Percentiles rank a stretch among this genome's conserved stretches.
Evolutionary conservation across 2,888 invertebrate genomes (phyloP).

Genomic region (Tanypteryx hageni): DNA sequence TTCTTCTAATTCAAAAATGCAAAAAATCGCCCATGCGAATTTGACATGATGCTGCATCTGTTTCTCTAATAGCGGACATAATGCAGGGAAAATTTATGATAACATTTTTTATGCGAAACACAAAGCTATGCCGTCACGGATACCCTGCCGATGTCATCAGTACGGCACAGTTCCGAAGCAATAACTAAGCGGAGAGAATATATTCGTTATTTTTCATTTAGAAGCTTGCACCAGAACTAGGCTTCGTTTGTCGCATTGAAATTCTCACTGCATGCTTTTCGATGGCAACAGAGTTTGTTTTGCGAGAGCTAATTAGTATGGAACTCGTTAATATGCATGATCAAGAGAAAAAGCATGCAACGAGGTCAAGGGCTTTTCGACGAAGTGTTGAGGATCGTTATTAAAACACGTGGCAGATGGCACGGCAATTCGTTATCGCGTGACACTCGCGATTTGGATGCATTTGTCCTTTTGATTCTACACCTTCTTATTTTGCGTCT

Average conservation of each 20-base stretch:
- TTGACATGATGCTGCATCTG: no score
- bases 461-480: background rate
- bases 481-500: background rate
- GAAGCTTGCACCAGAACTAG: background rate
- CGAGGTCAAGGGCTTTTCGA: constrained; percentile 41
- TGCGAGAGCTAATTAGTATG: constrained; percentile 30
- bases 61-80: no score
- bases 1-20: no score
- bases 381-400: constrained; percentile 13
- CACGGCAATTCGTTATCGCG: constrained; percentile 49
- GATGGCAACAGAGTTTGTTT: constrained; percentile 31
- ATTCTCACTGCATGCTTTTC: constrained; percentile 9
- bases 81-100: no score
- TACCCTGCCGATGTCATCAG: background rate
- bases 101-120: no score
- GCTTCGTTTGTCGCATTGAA: constrained; percentile 1
- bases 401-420: constrained; percentile 22
- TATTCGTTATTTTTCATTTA: constrained; percentile 31
- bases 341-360: constrained; percentile 41
- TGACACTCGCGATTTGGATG: background rate
- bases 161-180: background rate
- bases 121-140: no score
- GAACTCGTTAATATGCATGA: constrained; percentile 62
- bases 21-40: no score
- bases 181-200: constrained; percentile 20